Base-by-base conservation (phyloP, 2,888 invertebrate genomes). In the Ditula angustiorana region DNA sequence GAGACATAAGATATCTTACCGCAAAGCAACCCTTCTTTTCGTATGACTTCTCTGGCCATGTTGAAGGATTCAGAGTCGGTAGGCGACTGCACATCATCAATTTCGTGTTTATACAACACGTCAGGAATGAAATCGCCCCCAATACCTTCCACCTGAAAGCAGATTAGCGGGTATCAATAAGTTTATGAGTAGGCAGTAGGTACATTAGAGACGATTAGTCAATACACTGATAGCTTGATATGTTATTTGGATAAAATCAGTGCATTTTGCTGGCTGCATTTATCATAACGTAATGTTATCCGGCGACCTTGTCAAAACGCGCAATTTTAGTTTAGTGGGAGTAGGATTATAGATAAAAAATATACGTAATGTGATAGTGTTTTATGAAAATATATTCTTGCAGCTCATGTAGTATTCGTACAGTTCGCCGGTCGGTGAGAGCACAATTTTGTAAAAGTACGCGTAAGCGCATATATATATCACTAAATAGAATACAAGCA, bases 41-140 rank as follows among this genome's bases (percentile, higher is more conserved):
- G 94, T 64, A 98, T 98, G 10, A 99, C 89, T 69, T 96, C 94
- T 62, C 98, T 93, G 2, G 98, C 95, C 95, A 97, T 96, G 26
- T 94, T 92, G 60, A 99, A 95, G 0, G 98, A 95, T 62, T 97
- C 96, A 67, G 93, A 90, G 81, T 99, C 99, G 49, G 91, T 93
- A 2, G 95, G 93, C 85, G 98, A 98, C 30, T 95, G 87, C 97
- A 98, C 98, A 67, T 92, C 86, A 83, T 99, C 98, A 1, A 98
- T 95, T 1, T 96, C 94, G 2, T 86, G 87, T 66, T 95, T 94
- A 88, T 96, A 96, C 68, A 97, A 90, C 26, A 98, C 98, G 0
- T 97, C 97, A 1, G 99, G 99, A 47, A 97, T 87, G 81, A 99
- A 99, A 87, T 99, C 99, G 80, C 98, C 99, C 2, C 99, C 99